A percentile compares a stretch with the other conserved stretches of the same genome.
phyloP scores from a whole-genome alignment of 2,888 invertebrate genomes.

The Ornithoptera priamus region DNA sequence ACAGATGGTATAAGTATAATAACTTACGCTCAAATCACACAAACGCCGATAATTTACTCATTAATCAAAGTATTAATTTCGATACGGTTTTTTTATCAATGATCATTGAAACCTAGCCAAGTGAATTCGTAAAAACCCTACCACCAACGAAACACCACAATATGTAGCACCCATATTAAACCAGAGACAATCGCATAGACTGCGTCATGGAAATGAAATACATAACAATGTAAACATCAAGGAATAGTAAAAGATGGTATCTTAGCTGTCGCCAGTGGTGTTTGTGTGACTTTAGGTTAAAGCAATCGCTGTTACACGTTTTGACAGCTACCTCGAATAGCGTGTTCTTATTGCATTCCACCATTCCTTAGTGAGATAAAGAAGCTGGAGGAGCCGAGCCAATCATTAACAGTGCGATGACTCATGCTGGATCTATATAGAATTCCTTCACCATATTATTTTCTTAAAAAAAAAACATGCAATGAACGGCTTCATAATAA shows the following conservation, averaged over 20 bases:
- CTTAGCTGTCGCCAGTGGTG: not conserved
- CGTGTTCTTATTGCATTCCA: conserved; percentile 46
- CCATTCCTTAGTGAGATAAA: conserved; percentile 20
- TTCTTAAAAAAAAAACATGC: conserved; percentile 17
- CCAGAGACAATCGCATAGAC: too few relatives aligned
- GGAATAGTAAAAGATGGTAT: not conserved
- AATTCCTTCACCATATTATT: conserved; percentile 6
- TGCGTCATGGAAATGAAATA: too few relatives aligned
- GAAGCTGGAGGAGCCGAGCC: conserved; percentile 42
- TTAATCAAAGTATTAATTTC: not conserved
- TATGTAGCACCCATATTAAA: too few relatives aligned
- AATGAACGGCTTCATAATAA: conserved; percentile 10
- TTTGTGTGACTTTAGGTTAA: conserved; percentile 3
- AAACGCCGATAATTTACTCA: not conserved
- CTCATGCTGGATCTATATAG: conserved; percentile 41
- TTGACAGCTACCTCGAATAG: conserved; percentile 45
- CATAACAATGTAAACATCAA: not conserved
- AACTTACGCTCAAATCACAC: not conserved
- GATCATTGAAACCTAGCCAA: too few relatives aligned
- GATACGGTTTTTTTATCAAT: too few relatives aligned
- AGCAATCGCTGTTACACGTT: conserved; percentile 15
- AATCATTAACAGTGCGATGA: conserved; percentile 47
- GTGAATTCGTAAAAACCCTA: too few relatives aligned
- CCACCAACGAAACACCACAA: too few relatives aligned
- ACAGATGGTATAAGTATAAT: not conserved